Conservation (phyloP, 2,888 invertebrate genomes). For the Drosophila anomalata region DNA sequence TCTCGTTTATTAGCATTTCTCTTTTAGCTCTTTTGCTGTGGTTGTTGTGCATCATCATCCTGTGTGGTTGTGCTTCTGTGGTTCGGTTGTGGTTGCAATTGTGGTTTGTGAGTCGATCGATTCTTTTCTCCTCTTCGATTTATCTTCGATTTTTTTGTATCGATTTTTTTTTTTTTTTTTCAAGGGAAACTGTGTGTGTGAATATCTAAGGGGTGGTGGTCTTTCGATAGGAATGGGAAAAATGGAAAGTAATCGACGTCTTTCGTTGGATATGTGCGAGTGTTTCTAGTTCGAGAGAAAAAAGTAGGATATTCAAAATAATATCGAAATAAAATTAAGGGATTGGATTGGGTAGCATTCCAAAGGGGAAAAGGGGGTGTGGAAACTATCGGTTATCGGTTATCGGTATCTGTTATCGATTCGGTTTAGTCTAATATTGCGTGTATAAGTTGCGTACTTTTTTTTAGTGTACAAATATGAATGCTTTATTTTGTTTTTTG, state of each 20-base stretch:
- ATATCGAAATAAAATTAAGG: background rate
- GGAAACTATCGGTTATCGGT: conserved; percentile 22
- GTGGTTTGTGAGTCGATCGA: conserved; percentile 28
- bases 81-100: conserved; percentile 44
- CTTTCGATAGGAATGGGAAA: conserved; percentile 36
- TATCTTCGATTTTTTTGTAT: conserved; percentile 4
- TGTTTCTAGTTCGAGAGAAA: conserved; percentile 38
- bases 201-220: conserved; percentile 35
- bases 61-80: conserved; percentile 43
- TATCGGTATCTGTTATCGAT: conserved; percentile 26
- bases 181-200: conserved; percentile 1
- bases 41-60: conserved; percentile 44
- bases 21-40: conserved; percentile 36
- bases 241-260: conserved; percentile 45
- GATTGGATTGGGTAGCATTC: background rate
- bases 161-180: conserved; percentile 2
- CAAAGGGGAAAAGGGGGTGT: conserved; percentile 6
- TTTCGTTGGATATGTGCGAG: conserved; percentile 48
- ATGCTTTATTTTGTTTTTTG: conserved; percentile 50
- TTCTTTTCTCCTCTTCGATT: background rate
- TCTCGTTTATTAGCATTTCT: conserved; percentile 12
- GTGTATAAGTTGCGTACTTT: conserved; percentile 42
- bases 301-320: background rate
- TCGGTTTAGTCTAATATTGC: conserved; percentile 46
- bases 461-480: conserved; percentile 62